Evolutionary conservation across 2,888 invertebrate genomes (phyloP), one percentile per base, ranked within the genome.

Genomic region (Hypomecis punctinalis): DNA sequence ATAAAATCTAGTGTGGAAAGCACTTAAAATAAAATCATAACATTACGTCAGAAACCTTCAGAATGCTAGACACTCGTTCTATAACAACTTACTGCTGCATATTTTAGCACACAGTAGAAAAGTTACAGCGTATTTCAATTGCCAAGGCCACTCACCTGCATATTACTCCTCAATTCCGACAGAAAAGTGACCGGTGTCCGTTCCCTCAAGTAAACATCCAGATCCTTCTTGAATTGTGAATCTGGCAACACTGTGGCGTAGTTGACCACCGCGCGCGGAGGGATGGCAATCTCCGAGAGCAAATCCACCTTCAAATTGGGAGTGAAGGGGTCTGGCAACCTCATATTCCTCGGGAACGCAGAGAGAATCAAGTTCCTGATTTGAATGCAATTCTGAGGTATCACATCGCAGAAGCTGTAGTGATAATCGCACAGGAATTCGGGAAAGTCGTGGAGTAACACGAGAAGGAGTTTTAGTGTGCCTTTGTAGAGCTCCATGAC

Each of bases 351-450:
- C 8, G 99, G 99, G 86, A 99, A 99, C 2, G 99, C 99, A 5
- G 99, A 99, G 68, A 99, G 93, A 60, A 99, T 99, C 61, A 99
- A 94, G 86, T 99, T 99, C 56, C 99, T 95, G 98, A 99, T 98
- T 88, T 98, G 99, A 74, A 99, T 99, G 90, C 99, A 99, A 88
- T 99, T 99, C 5, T 99, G 98, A 52, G 99, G 99, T 77, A 99
- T 99, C 67, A 98, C 99, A 88, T 99, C 99, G 88, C 99, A 99
- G 92, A 99, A 99, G 48, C 98, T 98, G 86, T 99, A 99, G 88
- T 99, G 99, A 88, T 99, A 99, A 85, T 99, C 99, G 89, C 99
- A 99, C 56, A 99, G 94, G 88, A 99, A 99, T 91, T 99, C 99
- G 0, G 99, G 99, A 88, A 99, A 99, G 87, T 99, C 99, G 84